Evolutionary conservation across 2,113 vertebrate genomes (phyloP).

Genomic region (Paramisgurnus dabryanus): DNA sequence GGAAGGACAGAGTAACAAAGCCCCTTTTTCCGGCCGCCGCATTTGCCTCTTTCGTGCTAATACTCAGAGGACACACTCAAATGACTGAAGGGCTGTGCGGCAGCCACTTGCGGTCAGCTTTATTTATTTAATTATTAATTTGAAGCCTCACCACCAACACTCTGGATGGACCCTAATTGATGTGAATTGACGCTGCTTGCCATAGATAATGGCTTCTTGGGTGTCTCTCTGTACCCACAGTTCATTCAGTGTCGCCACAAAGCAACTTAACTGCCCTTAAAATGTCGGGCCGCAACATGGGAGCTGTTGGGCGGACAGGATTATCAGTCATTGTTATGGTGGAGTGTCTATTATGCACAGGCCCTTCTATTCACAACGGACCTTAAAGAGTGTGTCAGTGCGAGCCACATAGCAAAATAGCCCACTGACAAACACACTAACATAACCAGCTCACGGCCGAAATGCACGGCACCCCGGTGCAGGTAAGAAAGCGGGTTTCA

Average conservation of each 20-base stretch:
- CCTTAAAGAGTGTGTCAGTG: conserved; percentile 75
- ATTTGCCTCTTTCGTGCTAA: conserved; percentile 68
- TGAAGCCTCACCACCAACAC: conserved; percentile 79
- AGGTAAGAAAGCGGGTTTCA: conserved; percentile 74
- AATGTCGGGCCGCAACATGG: conserved; percentile 78
- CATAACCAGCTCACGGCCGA: conserved; percentile 67
- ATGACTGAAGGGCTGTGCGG: conserved; percentile 77
- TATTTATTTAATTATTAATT: conserved; percentile 82
- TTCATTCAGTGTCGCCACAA: conserved; percentile 76
- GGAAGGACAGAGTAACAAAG: conserved; percentile 27
- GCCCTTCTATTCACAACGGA: conserved; percentile 77
- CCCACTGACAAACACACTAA: conserved; percentile 74
- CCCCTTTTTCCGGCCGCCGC: conserved; percentile 68
- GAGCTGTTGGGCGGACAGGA: conserved; percentile 77
- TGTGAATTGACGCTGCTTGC: conserved; percentile 78
- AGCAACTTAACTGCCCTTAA: conserved; percentile 83
- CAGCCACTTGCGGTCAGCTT: conserved; percentile 72
- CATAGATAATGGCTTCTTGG: conserved; percentile 79
- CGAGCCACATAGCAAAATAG: conserved; percentile 74
- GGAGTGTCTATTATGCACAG: conserved; percentile 81
- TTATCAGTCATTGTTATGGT: conserved; percentile 81
- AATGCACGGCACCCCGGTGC: conserved; percentile 65
- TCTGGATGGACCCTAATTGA: conserved; percentile 80
- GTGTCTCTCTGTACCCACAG: conserved; percentile 75
- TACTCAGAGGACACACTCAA: conserved; percentile 73